Percentiles rank a stretch among this genome's conserved stretches.
phyloP scores from a whole-genome alignment of 2,113 vertebrate genomes.

The Meles meles region DNA sequence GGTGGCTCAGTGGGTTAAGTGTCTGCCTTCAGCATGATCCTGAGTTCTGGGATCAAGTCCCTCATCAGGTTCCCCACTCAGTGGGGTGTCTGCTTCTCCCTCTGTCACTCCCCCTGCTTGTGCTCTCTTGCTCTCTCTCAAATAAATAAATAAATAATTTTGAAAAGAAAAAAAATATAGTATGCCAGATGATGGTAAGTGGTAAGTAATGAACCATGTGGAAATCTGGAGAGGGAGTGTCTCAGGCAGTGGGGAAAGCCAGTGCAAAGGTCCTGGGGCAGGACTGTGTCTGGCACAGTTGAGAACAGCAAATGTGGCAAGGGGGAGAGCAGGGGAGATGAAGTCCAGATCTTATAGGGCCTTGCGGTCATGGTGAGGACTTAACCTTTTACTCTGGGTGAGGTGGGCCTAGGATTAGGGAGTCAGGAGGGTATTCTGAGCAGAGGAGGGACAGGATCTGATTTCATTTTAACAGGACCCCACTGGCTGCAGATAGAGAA shows the following conservation, averaged over 20 bases:
- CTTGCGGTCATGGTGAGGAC: fast-evolving
- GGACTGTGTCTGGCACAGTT: not conserved
- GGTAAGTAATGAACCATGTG: fast-evolving
- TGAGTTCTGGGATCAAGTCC: too few species aligned
- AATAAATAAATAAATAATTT: too few species aligned
- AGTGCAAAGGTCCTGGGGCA: not conserved
- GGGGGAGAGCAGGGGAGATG: not conserved
- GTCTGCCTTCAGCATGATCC: too few species aligned
- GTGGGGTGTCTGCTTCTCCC: too few species aligned
- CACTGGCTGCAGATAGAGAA: not conserved
- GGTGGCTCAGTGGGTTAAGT: too few species aligned
- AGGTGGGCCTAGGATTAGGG: not conserved
- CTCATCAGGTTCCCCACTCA: too few species aligned
- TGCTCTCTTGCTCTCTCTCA: too few species aligned
- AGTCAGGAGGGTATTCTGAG: not conserved
- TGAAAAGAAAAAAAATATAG: not conserved
- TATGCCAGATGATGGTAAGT: not conserved
- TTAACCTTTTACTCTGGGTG: not conserved
- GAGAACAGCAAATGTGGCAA: not conserved
- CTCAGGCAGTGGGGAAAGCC: not conserved
- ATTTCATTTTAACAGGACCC: not conserved
- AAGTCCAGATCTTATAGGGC: not conserved
- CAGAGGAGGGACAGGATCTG: not conserved
- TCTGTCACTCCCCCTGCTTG: too few species aligned
- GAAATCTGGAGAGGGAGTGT: not conserved